These are phyloP conservation scores for Myotis daubentonii DNA, from an alignment of 2,797 vertebrate genomes.

Conservation along the genomic window DNA sequence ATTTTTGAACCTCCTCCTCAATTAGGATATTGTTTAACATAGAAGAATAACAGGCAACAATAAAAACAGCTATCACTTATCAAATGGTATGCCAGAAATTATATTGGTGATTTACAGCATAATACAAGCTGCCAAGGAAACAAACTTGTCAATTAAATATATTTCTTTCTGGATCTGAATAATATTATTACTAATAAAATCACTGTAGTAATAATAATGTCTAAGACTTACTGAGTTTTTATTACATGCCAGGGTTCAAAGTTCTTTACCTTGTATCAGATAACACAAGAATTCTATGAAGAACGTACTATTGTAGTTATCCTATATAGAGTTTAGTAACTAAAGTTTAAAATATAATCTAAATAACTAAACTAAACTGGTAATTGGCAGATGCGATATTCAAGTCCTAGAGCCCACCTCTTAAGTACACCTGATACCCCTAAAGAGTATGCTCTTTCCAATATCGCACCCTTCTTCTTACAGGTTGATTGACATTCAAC, in stretches of 20 bases:
- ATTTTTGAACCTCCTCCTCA: background rate
- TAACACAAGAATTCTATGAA: background rate
- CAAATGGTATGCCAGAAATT: background rate
- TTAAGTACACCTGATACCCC: background rate
- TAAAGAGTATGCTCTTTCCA: background rate
- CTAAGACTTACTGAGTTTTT: background rate
- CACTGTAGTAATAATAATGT: background rate
- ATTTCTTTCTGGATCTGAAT: background rate
- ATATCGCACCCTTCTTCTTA: background rate
- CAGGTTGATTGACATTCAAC: background rate
- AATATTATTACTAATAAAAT: constrained; percentile 31
- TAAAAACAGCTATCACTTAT: background rate
- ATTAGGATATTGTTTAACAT: background rate
- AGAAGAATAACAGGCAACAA: background rate
- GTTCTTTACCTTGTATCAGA: background rate
- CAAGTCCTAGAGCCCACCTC: background rate
- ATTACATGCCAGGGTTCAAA: background rate
- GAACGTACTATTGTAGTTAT: background rate
- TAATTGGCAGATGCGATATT: background rate
- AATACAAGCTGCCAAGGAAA: background rate
- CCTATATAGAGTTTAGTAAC: background rate
- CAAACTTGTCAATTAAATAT: background rate
- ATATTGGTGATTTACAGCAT: background rate
- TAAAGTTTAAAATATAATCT: background rate
- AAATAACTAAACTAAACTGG: background rate